Evolutionary conservation across 2,888 invertebrate genomes (phyloP).

Genomic region (Rhagophthalmus giganteus): DNA sequence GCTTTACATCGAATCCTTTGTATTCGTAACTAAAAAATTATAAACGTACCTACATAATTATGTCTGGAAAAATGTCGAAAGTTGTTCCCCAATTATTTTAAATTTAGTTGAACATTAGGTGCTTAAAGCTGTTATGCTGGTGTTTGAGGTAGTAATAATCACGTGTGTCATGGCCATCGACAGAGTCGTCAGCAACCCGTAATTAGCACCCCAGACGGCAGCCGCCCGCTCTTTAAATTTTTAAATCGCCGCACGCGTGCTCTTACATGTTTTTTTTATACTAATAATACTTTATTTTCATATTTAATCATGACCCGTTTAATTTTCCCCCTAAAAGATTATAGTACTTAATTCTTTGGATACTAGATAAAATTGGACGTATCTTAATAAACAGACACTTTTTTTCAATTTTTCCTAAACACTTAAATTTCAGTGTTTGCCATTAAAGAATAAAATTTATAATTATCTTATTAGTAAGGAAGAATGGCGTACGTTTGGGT

Average conservation of each 20-base stretch:
- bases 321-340: not conserved
- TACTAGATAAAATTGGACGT: not conserved
- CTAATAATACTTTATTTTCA: conserved; percentile 3
- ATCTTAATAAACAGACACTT: no score
- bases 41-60: conserved; percentile 4
- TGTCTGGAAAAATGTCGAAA: conserved; percentile 5
- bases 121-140: conserved; percentile 27
- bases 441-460: not conserved
- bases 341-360: not conserved
- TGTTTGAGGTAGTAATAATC: conserved; percentile 45
- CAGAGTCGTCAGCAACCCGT: conserved; percentile 42
- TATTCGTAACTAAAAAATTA: conserved; percentile 1
- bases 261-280: conserved; percentile 2
- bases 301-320: not conserved
- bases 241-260: conserved; percentile 42
- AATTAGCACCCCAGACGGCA: conserved; percentile 49
- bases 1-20: conserved; percentile 9
- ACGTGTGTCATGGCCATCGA: conserved; percentile 44
- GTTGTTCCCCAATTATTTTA: conserved; percentile 37
- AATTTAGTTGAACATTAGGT: conserved; percentile 38
- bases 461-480: no score
- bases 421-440: no score
- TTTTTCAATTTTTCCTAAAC: no score
- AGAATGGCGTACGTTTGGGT: no score
- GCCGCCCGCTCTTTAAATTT: conserved; percentile 44